Evolutionary conservation across 2,113 vertebrate genomes (phyloP), one percentile per base, ranked within the genome.

Genomic region (Etia nguti): DNA sequence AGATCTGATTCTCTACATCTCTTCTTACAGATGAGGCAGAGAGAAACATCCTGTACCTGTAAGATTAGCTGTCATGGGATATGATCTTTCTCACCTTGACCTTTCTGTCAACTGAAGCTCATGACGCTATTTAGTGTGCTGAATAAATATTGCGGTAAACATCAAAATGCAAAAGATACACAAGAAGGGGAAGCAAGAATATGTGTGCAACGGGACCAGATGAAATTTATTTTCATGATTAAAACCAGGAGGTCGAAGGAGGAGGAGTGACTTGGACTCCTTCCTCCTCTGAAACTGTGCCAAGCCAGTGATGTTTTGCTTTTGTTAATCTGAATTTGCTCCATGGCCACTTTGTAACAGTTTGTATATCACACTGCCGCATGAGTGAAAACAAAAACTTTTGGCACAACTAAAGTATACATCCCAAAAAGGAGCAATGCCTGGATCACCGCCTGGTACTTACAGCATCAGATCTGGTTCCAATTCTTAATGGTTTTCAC

Each of bases 221-320:
- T 93, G 68, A 22, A 88, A 82, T 62, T 86, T 70, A 56, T 86
- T 93, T 91, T 70, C 36, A 18, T 89, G 85, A 94, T 94, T 46
- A 94, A 92, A 93, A 89, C 89, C 88, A 92, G 86, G 41, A 16
- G 79, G 84, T n/a, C 46, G 36, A 16, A 52, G 77, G 85, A 41
- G 38, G 15, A 56, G 60, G 60, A 65, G 59, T 75, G 73, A 77
- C 18, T 81, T 68, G 31, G 18, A 81, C 41, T 85, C 62, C 16
- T 24, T 15, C n/a, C 43, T 54, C 36, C 11, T 70, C 11, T 60
- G 36, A 88, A 86, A 81, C 20, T 60, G 16, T 38, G 43, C 15
- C 70, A 75, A 62, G 75, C 34, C 59, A 83, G 10, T 52, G 48
- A 77, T 81, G 52, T 60, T 73, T 56, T 62, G n/a, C 22, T 60